phyloP scores from a whole-genome alignment of 1,140 invertebrate species.

The Penaeus indicus region DNA sequence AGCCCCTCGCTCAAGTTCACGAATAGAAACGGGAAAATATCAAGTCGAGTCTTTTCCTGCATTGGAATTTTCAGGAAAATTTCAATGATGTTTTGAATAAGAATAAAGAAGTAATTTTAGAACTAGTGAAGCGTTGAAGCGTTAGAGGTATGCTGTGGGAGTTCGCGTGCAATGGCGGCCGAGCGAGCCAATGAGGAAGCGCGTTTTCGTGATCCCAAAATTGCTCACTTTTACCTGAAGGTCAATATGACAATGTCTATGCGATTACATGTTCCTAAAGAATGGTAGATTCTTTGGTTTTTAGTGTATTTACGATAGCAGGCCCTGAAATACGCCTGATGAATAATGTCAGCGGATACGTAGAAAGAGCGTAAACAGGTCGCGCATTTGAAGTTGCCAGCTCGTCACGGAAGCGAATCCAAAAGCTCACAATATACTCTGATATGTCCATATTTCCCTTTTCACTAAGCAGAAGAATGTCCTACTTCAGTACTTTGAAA shows the following conservation, averaged over 20 bases:
- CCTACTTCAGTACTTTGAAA: neutral
- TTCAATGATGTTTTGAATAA: too few species aligned
- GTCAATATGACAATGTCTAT: constrained; percentile 46
- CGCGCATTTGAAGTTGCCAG: constrained; percentile 28
- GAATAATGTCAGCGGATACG: neutral
- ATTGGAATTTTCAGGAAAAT: too few species aligned
- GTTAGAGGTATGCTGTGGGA: neutral
- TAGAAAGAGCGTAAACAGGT: neutral
- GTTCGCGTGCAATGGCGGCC: constrained; percentile 37
- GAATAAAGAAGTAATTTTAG: too few species aligned
- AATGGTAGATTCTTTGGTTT: neutral
- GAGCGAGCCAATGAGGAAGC: constrained; percentile 28
- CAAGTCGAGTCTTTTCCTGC: too few species aligned
- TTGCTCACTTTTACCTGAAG: constrained; percentile 60
- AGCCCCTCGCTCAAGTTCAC: neutral
- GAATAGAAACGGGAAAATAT: too few species aligned
- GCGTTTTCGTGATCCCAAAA: constrained; percentile 51
- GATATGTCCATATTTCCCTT: neutral
- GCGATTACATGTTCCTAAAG: neutral
- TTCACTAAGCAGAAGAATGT: neutral
- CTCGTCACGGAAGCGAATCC: neutral
- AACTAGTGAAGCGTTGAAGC: too few species aligned
- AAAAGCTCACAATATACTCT: neutral
- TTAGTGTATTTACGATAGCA: neutral
- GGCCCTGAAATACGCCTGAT: neutral